Conservation (phyloP, 2,888 invertebrate genomes). For the Amiota mariae region DNA sequence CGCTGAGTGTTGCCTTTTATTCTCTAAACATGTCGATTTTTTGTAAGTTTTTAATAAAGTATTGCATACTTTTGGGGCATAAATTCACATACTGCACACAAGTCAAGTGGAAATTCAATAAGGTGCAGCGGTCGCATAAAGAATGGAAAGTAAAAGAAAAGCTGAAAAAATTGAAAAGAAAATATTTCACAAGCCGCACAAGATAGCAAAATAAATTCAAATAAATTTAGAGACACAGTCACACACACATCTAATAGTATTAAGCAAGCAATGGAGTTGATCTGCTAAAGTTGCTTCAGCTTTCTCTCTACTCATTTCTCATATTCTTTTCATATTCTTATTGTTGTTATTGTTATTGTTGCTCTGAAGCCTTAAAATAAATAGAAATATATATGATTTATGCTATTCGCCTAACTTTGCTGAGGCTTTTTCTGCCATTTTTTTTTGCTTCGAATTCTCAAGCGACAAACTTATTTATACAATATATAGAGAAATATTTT, state of each 20-base stretch:
- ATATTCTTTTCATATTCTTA: neutral
- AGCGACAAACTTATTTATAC: neutral
- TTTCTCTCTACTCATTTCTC: too few species aligned
- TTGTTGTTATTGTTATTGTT: constrained; percentile 35
- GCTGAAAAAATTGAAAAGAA: constrained; percentile 6
- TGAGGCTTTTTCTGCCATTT: too few species aligned
- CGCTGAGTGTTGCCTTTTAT: too few species aligned
- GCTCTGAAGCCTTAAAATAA: constrained; percentile 21
- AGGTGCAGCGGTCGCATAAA: neutral
- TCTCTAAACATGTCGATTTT: too few species aligned
- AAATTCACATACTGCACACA: neutral
- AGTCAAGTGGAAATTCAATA: constrained; percentile 35
- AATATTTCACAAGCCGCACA: neutral
- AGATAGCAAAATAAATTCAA: constrained; percentile 11
- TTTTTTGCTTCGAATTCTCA: neutral
- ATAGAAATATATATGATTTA: constrained; percentile 24
- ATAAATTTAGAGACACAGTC: constrained; percentile 6
- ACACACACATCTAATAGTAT: neutral
- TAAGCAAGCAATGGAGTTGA: constrained; percentile 22
- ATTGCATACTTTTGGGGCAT: constrained; percentile 28
- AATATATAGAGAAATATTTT: neutral
- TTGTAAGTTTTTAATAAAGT: neutral
- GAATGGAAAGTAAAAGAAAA: neutral
- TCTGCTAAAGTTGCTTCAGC: constrained; percentile 19
- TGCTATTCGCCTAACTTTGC: neutral